Base-by-base conservation (phyloP, 1,140 invertebrate genomes). In the Psix sp. region DNA sequence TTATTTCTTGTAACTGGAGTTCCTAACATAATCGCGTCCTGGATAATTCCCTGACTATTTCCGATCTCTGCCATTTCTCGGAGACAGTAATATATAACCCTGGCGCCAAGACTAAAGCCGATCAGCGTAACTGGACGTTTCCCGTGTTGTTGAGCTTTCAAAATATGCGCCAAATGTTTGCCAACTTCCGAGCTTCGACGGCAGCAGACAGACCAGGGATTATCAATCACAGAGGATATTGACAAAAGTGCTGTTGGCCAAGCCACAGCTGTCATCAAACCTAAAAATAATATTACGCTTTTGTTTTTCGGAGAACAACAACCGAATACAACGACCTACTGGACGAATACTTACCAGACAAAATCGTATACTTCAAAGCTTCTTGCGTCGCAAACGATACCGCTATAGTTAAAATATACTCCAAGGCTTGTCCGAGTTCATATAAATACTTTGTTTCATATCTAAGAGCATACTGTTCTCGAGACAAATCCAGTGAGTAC, bases 161-260 rank as follows among this genome's bases (percentile, higher is more conserved):
- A 80, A 17, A 93, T 90, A 57, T 93, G 90, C 3, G 93, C 93
- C 7, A 94, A 82, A 77, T 92, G 90, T 78, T 91, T 89, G 0
- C 93, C 93, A 17, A 91, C 89, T 82, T 92, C 88, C 9, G 89
- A 88, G 17, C 91, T 89, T 38, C 92, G 80, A 45, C 91, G 80
- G 54, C 91, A 89, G 79, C 92, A 93, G 1, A 93, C 92, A 43
- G 91, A 91, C 93, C 93, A 94, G 1, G 93, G 92, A 82, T 94
- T 94, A 78, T 94, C 92, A 43, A 94, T 91, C 0, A 93, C 88
- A 24, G 88, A 89, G 5, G 92, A 88, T 15, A 89, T 87, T 6
- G 90, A 90, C 0, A 94, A 67, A 18, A 94, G 78, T 16, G 91
- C 89, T 6, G 91, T 85, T 14, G 93, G 93, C 92, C 92, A 93